Percentiles rank a stretch among this genome's conserved stretches.
Evolutionary conservation across 37 sponge, comb jelly and placozoan genomes (phyloP).

Genomic region (Axinella damicornis): DNA sequence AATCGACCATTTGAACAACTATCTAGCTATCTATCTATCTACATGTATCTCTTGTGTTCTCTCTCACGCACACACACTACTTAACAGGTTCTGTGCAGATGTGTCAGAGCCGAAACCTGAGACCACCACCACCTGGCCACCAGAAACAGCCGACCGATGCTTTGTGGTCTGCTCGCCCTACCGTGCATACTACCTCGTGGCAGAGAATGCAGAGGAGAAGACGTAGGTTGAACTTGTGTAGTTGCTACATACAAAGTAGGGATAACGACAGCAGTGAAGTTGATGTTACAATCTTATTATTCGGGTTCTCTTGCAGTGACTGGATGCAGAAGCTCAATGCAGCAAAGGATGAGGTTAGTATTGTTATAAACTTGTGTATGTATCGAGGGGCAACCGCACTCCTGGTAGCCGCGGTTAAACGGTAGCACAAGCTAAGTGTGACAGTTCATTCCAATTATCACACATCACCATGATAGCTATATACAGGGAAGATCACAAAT

Average conservation of each 20-base stretch:
- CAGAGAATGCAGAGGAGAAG: slow-evolving; percentile 56
- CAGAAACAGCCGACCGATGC: slow-evolving; percentile 24
- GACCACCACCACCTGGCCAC: slow-evolving; percentile 54
- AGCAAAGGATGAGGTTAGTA: slow-evolving; percentile 44
- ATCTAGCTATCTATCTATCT: not conserved
- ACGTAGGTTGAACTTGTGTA: slow-evolving; percentile 18
- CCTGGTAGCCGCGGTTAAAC: too few species aligned
- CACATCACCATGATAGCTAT: too few species aligned
- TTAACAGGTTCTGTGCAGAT: slow-evolving; percentile 24
- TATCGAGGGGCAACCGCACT: too few species aligned
- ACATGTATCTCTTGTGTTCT: too few species aligned
- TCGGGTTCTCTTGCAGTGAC: slow-evolving; percentile 23
- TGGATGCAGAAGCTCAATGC: slow-evolving; percentile 62
- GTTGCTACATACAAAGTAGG: not conserved
- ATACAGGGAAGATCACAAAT: too few species aligned
- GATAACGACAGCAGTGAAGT: too few species aligned
- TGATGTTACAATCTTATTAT: too few species aligned
- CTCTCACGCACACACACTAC: too few species aligned
- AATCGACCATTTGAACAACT: too few species aligned
- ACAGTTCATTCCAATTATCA: too few species aligned
- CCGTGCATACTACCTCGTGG: slow-evolving; percentile 45
- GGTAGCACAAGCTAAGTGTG: too few species aligned
- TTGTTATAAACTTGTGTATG: too few species aligned
- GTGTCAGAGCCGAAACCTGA: slow-evolving; percentile 33
- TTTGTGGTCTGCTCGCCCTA: slow-evolving; percentile 45